These are phyloP conservation scores for Apocrypta bakeri DNA, from an alignment of 1,140 invertebrate species.

Conservation along the genomic window DNA sequence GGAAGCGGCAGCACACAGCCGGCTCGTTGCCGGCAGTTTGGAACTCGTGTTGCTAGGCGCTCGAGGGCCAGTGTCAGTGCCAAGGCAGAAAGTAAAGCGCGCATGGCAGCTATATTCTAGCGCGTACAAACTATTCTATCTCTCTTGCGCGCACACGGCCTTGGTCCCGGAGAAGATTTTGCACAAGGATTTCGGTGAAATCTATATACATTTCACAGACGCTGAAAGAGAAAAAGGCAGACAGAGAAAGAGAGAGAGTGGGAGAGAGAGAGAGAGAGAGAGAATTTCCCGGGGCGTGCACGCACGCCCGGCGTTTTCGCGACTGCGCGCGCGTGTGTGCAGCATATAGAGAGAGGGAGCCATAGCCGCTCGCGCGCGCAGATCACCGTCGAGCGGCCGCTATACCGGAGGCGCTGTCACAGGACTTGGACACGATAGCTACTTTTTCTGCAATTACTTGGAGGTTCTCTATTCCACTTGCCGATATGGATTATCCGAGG, in stretches of 20 bases:
- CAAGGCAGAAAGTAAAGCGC: constrained; percentile 58
- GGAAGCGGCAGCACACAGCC: not conserved
- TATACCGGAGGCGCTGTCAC: not conserved
- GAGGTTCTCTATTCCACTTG: too few relatives aligned
- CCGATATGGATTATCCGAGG: not conserved
- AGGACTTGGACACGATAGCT: not conserved
- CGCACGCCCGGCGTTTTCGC: constrained; percentile 56
- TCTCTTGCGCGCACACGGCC: constrained; percentile 3
- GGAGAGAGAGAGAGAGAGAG: constrained; percentile 15
- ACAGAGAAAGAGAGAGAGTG: constrained; percentile 42
- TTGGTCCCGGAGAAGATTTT: not conserved
- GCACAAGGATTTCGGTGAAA: not conserved
- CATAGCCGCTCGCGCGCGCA: not conserved
- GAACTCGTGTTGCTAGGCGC: constrained; percentile 64
- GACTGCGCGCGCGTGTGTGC: constrained; percentile 31
- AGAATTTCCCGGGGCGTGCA: constrained; percentile 15
- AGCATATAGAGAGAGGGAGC: not conserved
- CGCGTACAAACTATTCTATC: not conserved
- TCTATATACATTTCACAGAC: not conserved
- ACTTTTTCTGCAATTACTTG: too few relatives aligned
- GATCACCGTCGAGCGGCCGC: not conserved
- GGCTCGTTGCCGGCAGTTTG: constrained; percentile 45
- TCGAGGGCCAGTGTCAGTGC: constrained; percentile 66
- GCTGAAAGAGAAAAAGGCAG: constrained; percentile 35
- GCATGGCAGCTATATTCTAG: constrained; percentile 17